These are phyloP conservation scores for Climacteris rufus DNA, from an alignment of 2,113 vertebrate genomes.

Conservation along the genomic window DNA sequence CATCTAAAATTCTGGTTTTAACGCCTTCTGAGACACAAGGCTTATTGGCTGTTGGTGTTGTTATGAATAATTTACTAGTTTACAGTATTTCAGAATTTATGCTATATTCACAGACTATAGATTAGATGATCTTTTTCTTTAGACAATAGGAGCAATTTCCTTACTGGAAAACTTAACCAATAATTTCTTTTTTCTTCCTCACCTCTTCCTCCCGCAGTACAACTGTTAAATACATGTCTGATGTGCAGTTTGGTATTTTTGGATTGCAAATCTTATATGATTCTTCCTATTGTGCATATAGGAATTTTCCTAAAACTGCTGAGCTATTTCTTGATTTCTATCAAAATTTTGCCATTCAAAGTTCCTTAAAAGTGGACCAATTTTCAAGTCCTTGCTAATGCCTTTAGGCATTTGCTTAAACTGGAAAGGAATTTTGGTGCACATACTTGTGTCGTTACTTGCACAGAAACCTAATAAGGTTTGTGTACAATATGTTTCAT, in stretches of 20 bases:
- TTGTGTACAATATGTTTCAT: background rate
- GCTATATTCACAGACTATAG: background rate
- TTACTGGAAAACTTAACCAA: background rate
- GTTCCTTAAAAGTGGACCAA: background rate
- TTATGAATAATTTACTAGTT: background rate
- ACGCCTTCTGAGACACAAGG: background rate
- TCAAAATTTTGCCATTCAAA: background rate
- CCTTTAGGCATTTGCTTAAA: background rate
- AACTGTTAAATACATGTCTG: background rate
- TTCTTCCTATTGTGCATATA: background rate
- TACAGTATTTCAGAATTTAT: background rate
- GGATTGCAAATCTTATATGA: background rate
- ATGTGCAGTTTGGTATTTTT: background rate
- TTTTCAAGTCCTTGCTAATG: background rate
- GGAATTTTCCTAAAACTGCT: background rate
- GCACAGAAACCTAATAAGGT: background rate
- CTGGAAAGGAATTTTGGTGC: background rate
- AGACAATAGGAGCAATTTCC: background rate
- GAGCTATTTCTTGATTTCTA: background rate
- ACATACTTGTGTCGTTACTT: background rate
- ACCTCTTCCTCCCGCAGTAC: fast-evolving
- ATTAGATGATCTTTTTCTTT: background rate
- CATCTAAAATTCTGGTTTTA: background rate
- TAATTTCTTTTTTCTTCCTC: background rate
- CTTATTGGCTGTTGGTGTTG: background rate